Conservation (phyloP, 2,888 invertebrate species). For the Apotomis capreana region DNA sequence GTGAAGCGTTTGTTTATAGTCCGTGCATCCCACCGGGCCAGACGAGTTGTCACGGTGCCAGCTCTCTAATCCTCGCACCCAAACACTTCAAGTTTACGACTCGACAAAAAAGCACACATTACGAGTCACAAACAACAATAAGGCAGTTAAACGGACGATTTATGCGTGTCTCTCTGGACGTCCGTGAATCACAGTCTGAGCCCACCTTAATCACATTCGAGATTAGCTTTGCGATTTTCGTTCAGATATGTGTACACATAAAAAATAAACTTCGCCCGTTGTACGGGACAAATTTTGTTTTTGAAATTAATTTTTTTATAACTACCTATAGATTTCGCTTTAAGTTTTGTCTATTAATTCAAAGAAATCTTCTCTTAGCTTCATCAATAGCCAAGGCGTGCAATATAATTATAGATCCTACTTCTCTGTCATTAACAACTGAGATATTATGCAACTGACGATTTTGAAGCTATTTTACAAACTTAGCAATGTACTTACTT, state of each 20-base stretch:
- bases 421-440: too few species aligned
- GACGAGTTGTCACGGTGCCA: slow-evolving; percentile 59
- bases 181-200: slow-evolving; percentile 42
- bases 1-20: slow-evolving; percentile 18
- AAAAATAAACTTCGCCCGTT: too few species aligned
- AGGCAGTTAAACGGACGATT: slow-evolving; percentile 57
- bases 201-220: not conserved
- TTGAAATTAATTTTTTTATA: too few species aligned
- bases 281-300: too few species aligned
- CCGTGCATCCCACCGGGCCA: slow-evolving; percentile 1
- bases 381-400: too few species aligned
- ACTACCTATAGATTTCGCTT: too few species aligned
- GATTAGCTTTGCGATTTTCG: not conserved
- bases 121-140: slow-evolving; percentile 59
- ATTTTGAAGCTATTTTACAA: too few species aligned
- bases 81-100: slow-evolving; percentile 65
- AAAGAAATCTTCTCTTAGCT: too few species aligned
- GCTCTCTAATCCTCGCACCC: slow-evolving; percentile 54
- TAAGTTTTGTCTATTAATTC: too few species aligned
- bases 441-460: too few species aligned
- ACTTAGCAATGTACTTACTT: too few species aligned
- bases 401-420: too few species aligned
- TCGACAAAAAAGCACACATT: slow-evolving; percentile 58
- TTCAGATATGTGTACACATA: not conserved
- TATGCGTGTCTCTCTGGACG: slow-evolving; percentile 53